Evolutionary conservation across 2,113 vertebrate genomes (phyloP).

Genomic region (Ptilorrhoa leucosticta): DNA sequence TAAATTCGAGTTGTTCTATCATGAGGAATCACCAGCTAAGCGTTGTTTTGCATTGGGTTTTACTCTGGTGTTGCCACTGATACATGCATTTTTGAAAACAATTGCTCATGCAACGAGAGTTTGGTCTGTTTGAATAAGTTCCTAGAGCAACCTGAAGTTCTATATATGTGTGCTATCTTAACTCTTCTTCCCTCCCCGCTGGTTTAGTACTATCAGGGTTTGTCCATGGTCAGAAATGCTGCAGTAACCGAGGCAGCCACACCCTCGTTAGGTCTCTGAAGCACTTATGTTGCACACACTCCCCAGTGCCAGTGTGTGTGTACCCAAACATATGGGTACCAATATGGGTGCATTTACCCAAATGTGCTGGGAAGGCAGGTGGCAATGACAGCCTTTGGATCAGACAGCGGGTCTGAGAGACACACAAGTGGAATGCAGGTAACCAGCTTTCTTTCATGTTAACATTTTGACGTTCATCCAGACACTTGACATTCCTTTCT

Average conservation of each 20-base stretch:
- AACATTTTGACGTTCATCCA: not conserved
- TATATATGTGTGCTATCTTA: not conserved
- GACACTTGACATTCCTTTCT: not conserved
- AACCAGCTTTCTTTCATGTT: not conserved
- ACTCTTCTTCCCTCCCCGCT: fast-evolving
- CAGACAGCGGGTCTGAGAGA: not conserved
- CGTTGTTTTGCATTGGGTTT: not conserved
- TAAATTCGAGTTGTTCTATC: not conserved
- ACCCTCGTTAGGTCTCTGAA: not conserved
- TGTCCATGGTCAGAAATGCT: not conserved
- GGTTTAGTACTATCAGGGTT: not conserved
- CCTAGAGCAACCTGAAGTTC: not conserved
- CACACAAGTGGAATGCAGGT: not conserved
- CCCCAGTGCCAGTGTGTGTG: not conserved
- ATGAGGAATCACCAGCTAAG: not conserved
- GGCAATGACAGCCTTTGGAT: not conserved
- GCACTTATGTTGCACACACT: fast-evolving
- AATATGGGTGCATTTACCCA: not conserved
- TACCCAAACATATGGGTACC: not conserved
- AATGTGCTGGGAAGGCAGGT: not conserved
- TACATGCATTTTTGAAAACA: not conserved
- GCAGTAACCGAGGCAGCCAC: not conserved
- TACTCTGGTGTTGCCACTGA: not conserved
- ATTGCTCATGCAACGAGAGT: not conserved
- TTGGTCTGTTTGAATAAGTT: not conserved